Conservation (phyloP, 2,113 vertebrate species). For the Anoura caudifer region DNA sequence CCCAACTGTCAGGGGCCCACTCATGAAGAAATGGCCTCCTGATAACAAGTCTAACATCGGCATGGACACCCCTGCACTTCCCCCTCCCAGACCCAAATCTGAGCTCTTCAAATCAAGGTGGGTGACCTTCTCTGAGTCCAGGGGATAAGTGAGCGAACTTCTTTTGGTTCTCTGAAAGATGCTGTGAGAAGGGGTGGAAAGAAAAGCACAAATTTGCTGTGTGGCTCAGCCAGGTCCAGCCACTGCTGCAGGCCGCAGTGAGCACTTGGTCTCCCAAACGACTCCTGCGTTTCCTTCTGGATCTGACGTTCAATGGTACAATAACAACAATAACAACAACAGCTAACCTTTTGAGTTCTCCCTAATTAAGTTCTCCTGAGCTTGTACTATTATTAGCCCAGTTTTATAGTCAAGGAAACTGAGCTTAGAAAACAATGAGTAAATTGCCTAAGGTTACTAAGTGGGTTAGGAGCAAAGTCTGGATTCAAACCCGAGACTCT, state of each 20-base stretch:
- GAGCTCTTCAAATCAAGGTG: not conserved
- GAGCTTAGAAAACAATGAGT: not conserved
- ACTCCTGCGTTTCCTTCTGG: not conserved
- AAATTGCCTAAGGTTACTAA: not conserved
- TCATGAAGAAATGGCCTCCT: not conserved
- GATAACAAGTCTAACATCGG: not conserved
- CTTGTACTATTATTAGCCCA: not conserved
- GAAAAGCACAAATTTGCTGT: not conserved
- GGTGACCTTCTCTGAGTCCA: not conserved
- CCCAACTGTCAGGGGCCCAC: not conserved
- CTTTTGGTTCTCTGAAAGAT: not conserved
- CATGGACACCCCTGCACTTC: not conserved
- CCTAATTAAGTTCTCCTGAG: not conserved
- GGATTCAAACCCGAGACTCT: not conserved
- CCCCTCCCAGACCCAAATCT: not conserved
- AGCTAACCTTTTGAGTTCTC: not conserved
- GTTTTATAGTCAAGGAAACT: not conserved
- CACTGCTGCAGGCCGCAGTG: not conserved
- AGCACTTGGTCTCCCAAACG: not conserved
- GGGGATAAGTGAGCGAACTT: not conserved
- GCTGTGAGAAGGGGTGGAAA: not conserved
- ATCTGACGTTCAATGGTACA: not conserved
- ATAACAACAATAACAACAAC: not conserved
- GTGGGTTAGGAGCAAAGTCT: not conserved
- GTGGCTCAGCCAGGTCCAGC: not conserved